Evolutionary conservation across 2,797 vertebrate species (phyloP), one percentile per base, ranked within the genome.

Genomic region (Mycteria americana): DNA sequence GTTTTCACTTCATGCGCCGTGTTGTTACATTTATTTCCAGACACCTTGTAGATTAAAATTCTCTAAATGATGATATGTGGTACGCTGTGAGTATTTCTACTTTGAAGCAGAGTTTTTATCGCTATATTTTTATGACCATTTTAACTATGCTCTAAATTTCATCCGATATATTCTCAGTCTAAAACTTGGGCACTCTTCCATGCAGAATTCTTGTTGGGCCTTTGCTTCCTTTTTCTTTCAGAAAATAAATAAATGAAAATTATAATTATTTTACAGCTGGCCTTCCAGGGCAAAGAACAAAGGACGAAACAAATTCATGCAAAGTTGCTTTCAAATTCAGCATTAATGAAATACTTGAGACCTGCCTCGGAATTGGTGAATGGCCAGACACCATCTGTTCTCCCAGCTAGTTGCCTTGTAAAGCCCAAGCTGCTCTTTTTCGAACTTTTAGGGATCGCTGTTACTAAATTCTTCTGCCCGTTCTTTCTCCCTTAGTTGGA

Each of bases 381-480:
- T 77, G 84, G 84, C 75, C 75, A 95, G 86, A 64, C 75, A 74
- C 91, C 89, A 94, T 95, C 88, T 95, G 88, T 82, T 93, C 88
- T 82, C 72, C 63, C 82, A 68, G 62, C 46, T 63, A 62, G 63
- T 22, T 88, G 56, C 35, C 43, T 91, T 67, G 33, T 21, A 56
- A 85, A 89, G 43, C 90, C 78, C 83, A 93, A 67, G 68, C 81
- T 87, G 87, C 86, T 91, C 79, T 96, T 93, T 91, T 87, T 43
- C 78, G 59, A 6, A 72, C 68, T 87, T 82, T 8, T 10, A 68
- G 64, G 37, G 57, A 64, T 86, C 70, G 28, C 25, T 67, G 62
- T 74, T 84, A 33, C 6, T 83, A 33, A 79, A 80, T 64, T 76
- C 69, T 80, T 75, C 24, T 9, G 2, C 51, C 65, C 84, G 23